Conservation (phyloP, 2,113 vertebrate genomes). For the Rhea americana region DNA sequence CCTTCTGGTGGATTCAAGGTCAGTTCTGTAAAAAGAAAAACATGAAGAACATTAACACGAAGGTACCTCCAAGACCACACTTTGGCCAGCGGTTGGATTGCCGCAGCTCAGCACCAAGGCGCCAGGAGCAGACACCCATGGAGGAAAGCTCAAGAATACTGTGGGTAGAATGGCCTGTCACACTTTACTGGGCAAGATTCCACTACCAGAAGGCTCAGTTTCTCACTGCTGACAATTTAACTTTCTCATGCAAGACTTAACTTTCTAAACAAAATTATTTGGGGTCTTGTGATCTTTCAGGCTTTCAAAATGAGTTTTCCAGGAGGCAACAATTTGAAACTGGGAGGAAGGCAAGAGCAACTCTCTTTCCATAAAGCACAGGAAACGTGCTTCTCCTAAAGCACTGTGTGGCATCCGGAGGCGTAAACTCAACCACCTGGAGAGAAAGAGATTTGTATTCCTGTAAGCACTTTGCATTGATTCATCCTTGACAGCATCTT, state of each 20-base stretch:
- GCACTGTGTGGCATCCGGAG: not conserved
- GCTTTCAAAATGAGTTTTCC: not conserved
- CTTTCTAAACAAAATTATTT: not conserved
- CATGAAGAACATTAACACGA: not conserved
- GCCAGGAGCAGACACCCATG: not conserved
- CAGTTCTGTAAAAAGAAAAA: slow-evolving; percentile 81
- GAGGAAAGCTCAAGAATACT: not conserved
- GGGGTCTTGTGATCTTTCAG: not conserved
- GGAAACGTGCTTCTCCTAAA: not conserved
- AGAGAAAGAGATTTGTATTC: not conserved
- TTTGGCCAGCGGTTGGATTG: fast-evolving
- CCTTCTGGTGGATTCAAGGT: slow-evolving; percentile 95
- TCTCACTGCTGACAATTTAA: not conserved
- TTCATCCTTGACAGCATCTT: not conserved
- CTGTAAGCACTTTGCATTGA: not conserved
- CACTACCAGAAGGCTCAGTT: not conserved
- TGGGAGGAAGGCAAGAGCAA: not conserved
- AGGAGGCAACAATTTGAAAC: not conserved
- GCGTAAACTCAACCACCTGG: not conserved
- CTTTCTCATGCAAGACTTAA: not conserved
- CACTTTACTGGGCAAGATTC: not conserved
- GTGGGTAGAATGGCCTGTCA: not conserved
- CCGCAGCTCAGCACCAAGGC: not conserved
- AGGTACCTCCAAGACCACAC: not conserved
- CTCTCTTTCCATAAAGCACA: not conserved